These are phyloP conservation scores for Tenrec ecaudatus DNA, from an alignment of 2,113 vertebrate genomes.

Conservation along the genomic window DNA sequence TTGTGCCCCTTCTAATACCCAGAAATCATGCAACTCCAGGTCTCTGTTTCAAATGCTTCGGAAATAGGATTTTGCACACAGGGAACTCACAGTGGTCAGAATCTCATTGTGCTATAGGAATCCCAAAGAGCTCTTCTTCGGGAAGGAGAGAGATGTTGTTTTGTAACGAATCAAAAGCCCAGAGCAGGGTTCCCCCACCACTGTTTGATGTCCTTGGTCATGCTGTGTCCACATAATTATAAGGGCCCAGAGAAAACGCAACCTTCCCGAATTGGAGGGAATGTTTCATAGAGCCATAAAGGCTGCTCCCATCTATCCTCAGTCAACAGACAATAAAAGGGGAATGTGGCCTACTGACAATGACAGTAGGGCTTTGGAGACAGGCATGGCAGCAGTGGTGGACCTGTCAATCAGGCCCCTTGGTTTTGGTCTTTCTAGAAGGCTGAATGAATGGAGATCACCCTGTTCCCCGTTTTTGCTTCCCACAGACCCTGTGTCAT, in stretches of 20 bases:
- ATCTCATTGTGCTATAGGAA: background rate
- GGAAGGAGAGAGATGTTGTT: background rate
- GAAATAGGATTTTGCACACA: slow-evolving; percentile 26
- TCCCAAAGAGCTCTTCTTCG: background rate
- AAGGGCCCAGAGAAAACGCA: slow-evolving; percentile 62
- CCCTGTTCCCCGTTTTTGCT: background rate
- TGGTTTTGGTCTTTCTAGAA: slow-evolving; percentile 75
- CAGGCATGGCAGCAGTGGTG: slow-evolving; percentile 63
- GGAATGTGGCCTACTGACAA: slow-evolving; percentile 86
- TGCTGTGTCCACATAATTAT: slow-evolving; percentile 68
- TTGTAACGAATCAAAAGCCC: slow-evolving; percentile 51
- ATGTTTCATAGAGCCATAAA: slow-evolving; percentile 78
- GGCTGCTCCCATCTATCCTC: slow-evolving; percentile 77
- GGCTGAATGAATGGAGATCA: slow-evolving; percentile 68
- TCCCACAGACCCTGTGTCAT: background rate
- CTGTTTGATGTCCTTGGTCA: slow-evolving; percentile 38
- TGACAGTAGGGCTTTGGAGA: slow-evolving; percentile 76
- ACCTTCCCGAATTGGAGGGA: slow-evolving; percentile 56
- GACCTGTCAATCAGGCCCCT: slow-evolving; percentile 81
- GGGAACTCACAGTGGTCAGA: background rate
- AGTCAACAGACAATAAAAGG: slow-evolving; percentile 82
- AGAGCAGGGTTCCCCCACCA: slow-evolving; percentile 39
- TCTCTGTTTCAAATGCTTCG: slow-evolving; percentile 19
- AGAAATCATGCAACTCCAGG: slow-evolving; percentile 60
- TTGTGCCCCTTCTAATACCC: slow-evolving; percentile 53